Evolutionary conservation across 1,140 invertebrate genomes (phyloP), one percentile per base, ranked within the genome.

Genomic region (Pogonomyrmex barbatus): DNA sequence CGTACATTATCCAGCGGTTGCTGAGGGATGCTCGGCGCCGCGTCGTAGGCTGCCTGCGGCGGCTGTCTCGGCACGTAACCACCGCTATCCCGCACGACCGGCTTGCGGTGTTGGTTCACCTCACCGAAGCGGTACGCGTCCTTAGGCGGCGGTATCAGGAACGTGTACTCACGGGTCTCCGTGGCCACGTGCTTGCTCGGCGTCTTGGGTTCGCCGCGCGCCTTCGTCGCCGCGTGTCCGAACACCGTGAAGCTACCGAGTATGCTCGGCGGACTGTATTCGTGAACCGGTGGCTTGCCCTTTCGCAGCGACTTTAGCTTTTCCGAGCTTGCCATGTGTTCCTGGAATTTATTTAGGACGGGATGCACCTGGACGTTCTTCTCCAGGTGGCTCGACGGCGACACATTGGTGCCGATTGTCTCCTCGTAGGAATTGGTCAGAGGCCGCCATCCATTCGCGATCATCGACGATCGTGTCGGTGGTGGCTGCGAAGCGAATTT

Each of bases 211-310:
- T 92, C 89, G 17, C 88, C 92, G 14, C 95, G 91, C 1, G 93
- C 92, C 68, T 95, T 95, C 0, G 94, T 75, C 1, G 94, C 92
- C 1, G 93, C 93, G 62, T 95, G 94, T 0, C 95, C 93, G 39
- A 95, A 95, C 0, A 94, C 91, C 30, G 92, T 94, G 62, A 95
- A 95, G 36, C 94, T 95, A 4, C 95, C 95, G 5, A 96, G 87
- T 71, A 96, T 95, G 71, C 93, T 94, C 0, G 95, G 94, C 0
- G 95, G 95, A 82, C 17, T 93, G 85, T 92, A 94, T 5, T 95
- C 94, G 17, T 93, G 91, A 4, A 86, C 52, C 9, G 63, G 65
- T 6, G 91, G 92, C 58, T 93, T 93, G 3, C 87, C 77, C 65
- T 93, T 92, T 1, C 91, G 85, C 14, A 92, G 91, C 0, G 93